These are phyloP conservation scores for Drosophila neotestacea DNA, from an alignment of 2,888 invertebrate genomes.

Conservation along the genomic window DNA sequence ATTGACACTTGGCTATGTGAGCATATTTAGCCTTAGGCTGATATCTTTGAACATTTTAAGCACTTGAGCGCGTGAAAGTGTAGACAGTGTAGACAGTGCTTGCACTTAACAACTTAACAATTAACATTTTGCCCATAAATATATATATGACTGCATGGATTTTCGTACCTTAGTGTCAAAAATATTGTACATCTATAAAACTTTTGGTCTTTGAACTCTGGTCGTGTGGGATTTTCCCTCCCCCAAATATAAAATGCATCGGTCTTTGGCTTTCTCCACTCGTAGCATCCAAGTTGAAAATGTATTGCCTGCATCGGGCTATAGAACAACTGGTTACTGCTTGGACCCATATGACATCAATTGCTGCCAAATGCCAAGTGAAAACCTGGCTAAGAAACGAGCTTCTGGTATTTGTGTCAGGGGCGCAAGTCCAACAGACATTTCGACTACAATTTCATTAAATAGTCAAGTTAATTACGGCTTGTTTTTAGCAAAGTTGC, in stretches of 20 bases:
- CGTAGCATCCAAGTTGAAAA: constrained; percentile 6
- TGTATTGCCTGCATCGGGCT: constrained; percentile 28
- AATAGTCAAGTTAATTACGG: constrained; percentile 36
- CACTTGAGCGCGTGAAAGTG: constrained; percentile 61
- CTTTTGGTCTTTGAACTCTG: constrained; percentile 58
- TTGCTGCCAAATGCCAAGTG: constrained; percentile 44
- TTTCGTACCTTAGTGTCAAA: constrained; percentile 55
- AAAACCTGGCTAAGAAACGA: constrained; percentile 51
- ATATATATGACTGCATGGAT: constrained; percentile 46
- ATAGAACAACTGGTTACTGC: constrained; percentile 43
- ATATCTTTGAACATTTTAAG: background rate
- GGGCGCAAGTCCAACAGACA: constrained; percentile 58
- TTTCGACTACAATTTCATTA: constrained; percentile 23
- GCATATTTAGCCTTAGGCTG: constrained; percentile 29
- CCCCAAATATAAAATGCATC: background rate
- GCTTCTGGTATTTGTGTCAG: constrained; percentile 71
- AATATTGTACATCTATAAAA: constrained; percentile 20
- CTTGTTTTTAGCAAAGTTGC: constrained; percentile 39
- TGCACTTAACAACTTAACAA: constrained; percentile 65
- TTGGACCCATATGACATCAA: constrained; percentile 27
- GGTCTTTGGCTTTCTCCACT: constrained; percentile 42
- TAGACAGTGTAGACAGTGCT: constrained; percentile 58
- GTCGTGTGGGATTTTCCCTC: constrained; percentile 28
- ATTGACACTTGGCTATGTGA: constrained; percentile 60
- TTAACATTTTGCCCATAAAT: constrained; percentile 74